Percentiles rank a stretch among this genome's conserved stretches.
Conservation (phyloP, 2,797 vertebrate genomes). For the Channallabes apus region DNA sequence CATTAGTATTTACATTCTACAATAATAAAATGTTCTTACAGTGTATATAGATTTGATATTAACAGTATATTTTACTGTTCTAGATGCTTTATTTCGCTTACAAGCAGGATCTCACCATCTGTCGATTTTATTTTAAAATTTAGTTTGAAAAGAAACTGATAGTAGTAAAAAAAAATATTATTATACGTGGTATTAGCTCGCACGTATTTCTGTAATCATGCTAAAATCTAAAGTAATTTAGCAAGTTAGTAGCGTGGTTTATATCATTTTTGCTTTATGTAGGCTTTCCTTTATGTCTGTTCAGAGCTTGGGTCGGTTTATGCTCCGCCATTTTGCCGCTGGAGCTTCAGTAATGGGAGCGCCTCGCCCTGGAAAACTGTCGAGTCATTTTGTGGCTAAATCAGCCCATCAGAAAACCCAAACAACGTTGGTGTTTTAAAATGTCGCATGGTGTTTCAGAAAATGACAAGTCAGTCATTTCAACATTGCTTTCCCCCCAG, state of each 20-base stretch:
- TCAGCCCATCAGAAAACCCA: neutral
- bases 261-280: neutral
- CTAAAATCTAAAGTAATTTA: neutral
- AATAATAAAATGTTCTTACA: too few species aligned
- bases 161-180: neutral
- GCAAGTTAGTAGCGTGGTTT: neutral
- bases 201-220: neutral
- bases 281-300: neutral
- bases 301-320: conserved; percentile 26
- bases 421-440: neutral
- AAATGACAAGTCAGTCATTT: conserved; percentile 13
- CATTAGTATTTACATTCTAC: neutral
- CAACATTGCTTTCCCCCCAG: conserved; percentile 34
- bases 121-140: neutral
- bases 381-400: conserved; percentile 48
- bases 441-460: neutral
- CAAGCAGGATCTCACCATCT: neutral
- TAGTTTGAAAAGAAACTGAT: neutral
- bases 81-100: neutral
- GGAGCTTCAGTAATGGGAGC: conserved; percentile 63
- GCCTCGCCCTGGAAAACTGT: conserved; percentile 71
- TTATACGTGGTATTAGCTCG: neutral
- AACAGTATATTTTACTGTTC: neutral
- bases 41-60: neutral
- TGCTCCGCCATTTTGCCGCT: conserved; percentile 75